Conservation (phyloP, 2,113 vertebrate species). For the Dromas ardeola region DNA sequence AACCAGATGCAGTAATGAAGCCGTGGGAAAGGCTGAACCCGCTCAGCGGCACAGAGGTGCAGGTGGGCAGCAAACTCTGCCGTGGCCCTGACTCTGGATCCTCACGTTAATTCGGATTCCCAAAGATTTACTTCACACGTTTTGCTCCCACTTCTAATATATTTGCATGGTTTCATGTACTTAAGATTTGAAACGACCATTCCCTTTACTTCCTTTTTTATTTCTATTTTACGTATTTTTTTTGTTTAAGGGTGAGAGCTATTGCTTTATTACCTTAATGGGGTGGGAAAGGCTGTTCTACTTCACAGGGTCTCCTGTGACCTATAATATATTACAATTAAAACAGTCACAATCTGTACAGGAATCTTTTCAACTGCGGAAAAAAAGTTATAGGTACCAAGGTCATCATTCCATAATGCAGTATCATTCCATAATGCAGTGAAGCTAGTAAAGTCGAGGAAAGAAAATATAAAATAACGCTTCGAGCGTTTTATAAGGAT, state of each 20-base stretch:
- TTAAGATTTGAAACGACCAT: not conserved
- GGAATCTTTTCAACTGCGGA: not conserved
- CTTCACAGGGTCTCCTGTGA: not conserved
- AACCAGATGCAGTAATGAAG: fast-evolving
- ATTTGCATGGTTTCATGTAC: not conserved
- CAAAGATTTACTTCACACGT: not conserved
- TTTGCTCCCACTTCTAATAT: not conserved
- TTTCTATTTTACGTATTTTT: not conserved
- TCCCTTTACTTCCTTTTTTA: not conserved
- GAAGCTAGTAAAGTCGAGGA: not conserved
- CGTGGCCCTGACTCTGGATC: not conserved
- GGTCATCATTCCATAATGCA: not conserved
- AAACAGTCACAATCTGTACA: not conserved
- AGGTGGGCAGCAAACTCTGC: not conserved
- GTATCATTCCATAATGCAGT: not conserved
- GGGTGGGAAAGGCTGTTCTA: not conserved
- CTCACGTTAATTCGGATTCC: not conserved
- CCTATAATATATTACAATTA: not conserved
- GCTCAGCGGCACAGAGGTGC: not conserved
- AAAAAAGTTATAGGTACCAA: not conserved
- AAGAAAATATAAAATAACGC: not conserved
- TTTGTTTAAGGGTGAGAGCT: not conserved
- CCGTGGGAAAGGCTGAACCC: not conserved
- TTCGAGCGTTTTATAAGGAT: not conserved
- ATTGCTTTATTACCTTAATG: not conserved